These are phyloP conservation scores for Papilio machaon DNA, from an alignment of 1,140 invertebrate species.

Conservation along the genomic window DNA sequence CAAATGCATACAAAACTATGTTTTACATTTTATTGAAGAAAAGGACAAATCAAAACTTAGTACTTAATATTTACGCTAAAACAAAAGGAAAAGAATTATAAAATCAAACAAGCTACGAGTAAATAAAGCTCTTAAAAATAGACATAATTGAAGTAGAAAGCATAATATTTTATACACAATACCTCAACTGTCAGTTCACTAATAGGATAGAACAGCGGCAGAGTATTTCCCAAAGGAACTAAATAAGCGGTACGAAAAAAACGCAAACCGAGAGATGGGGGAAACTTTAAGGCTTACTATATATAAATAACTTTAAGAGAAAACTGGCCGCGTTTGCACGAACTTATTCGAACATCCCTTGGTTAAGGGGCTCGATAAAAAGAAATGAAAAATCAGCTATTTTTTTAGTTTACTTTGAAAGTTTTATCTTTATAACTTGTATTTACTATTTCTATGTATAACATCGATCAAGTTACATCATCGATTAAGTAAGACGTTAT, in stretches of 20 bases:
- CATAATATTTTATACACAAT: constrained; percentile 16
- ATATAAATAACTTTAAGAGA: background rate
- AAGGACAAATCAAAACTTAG: too few relatives aligned
- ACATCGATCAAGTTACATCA: too few relatives aligned
- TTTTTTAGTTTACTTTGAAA: too few relatives aligned
- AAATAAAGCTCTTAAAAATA: background rate
- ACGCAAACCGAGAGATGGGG: background rate
- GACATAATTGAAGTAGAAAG: background rate
- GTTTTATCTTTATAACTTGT: too few relatives aligned
- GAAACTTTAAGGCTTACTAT: background rate
- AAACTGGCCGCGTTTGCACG: constrained; percentile 3
- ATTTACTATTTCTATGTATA: too few relatives aligned
- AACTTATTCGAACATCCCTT: background rate
- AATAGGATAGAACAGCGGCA: background rate
- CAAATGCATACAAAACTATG: too few relatives aligned
- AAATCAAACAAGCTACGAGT: background rate
- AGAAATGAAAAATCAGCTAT: too few relatives aligned
- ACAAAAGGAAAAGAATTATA: too few relatives aligned
- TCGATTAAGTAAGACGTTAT: too few relatives aligned
- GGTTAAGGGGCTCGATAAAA: background rate
- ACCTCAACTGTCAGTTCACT: background rate
- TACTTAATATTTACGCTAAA: too few relatives aligned
- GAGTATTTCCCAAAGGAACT: constrained; percentile 1
- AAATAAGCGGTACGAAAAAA: background rate
- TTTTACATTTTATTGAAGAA: too few relatives aligned